These are phyloP conservation scores for Pteronura brasiliensis DNA, from an alignment of 2,113 vertebrate species.

Conservation along the genomic window DNA sequence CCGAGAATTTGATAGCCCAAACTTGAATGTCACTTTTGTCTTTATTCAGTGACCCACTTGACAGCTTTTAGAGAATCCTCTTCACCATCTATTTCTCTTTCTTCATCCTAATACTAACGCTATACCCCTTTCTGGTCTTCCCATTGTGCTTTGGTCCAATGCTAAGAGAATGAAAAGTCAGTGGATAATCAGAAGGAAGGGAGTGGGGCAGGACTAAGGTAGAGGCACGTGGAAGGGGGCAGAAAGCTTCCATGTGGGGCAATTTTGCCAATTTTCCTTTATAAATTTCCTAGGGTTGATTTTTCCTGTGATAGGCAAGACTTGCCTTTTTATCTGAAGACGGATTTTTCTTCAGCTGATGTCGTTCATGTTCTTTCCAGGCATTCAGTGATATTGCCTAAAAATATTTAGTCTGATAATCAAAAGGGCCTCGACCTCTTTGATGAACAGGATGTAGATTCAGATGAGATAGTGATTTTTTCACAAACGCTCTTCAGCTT, in stretches of 20 bases:
- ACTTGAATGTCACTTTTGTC: neutral
- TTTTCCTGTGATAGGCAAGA: neutral
- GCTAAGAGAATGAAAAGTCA: neutral
- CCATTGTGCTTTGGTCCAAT: neutral
- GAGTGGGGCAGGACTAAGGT: neutral
- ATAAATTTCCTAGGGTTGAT: neutral
- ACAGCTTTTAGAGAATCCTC: neutral
- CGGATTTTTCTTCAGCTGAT: neutral
- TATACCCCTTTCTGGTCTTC: neutral
- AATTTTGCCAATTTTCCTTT: neutral
- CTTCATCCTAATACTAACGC: neutral
- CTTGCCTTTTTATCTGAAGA: constrained; percentile 14
- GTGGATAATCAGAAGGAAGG: neutral
- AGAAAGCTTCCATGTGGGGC: neutral
- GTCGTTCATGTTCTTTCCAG: constrained; percentile 51
- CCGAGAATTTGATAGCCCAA: neutral
- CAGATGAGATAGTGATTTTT: constrained; percentile 60
- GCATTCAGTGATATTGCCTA: constrained; percentile 54
- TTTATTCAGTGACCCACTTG: neutral
- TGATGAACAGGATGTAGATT: constrained; percentile 65
- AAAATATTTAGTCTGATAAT: constrained; percentile 73
- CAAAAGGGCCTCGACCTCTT: constrained; percentile 56
- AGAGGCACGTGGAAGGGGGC: neutral
- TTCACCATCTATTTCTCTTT: neutral
- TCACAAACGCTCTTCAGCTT: constrained; percentile 14